A percentile compares a stretch with the other conserved stretches of the same genome.
Evolutionary conservation across 1,140 invertebrate species (phyloP).

Genomic region (Thalassaphorura encarpata): DNA sequence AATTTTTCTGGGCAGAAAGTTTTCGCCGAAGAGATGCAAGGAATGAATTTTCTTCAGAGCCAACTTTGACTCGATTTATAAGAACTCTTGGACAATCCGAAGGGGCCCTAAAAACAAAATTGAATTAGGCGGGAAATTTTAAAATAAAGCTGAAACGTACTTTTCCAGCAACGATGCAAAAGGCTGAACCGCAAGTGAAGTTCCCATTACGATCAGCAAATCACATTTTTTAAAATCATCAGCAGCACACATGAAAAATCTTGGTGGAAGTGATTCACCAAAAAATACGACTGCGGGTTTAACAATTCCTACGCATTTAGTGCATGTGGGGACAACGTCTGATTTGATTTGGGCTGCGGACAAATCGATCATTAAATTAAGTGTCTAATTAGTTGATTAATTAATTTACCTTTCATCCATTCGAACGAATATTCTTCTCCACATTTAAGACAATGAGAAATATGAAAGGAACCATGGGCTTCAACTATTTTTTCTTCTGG

Average conservation of each 20-base stretch:
- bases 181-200: conserved; percentile 86
- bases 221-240: conserved; percentile 79
- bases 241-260: conserved; percentile 55
- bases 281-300: conserved; percentile 95
- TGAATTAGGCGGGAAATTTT: conserved; percentile 1
- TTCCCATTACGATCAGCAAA: conserved; percentile 88
- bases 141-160: conserved; percentile 40
- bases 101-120: conserved; percentile 48
- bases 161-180: conserved; percentile 80
- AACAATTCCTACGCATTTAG: conserved; percentile 59
- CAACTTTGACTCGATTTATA: conserved; percentile 71
- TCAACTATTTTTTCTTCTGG: conserved; percentile 77
- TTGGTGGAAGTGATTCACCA: conserved; percentile 66
- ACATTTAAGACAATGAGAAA: conserved; percentile 75
- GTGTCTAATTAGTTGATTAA: not conserved
- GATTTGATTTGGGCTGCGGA: conserved; percentile 59
- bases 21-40: conserved; percentile 46
- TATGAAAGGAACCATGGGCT: conserved; percentile 86
- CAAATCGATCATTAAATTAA: conserved; percentile 5
- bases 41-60: conserved; percentile 41
- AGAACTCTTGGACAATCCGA: conserved; percentile 63
- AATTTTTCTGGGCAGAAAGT: conserved; percentile 50
- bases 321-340: conserved; percentile 63
- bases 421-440: conserved; percentile 58
- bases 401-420: conserved; percentile 63